phyloP scores from a whole-genome alignment of 1,140 invertebrate species.

The Sycophila sp. region DNA sequence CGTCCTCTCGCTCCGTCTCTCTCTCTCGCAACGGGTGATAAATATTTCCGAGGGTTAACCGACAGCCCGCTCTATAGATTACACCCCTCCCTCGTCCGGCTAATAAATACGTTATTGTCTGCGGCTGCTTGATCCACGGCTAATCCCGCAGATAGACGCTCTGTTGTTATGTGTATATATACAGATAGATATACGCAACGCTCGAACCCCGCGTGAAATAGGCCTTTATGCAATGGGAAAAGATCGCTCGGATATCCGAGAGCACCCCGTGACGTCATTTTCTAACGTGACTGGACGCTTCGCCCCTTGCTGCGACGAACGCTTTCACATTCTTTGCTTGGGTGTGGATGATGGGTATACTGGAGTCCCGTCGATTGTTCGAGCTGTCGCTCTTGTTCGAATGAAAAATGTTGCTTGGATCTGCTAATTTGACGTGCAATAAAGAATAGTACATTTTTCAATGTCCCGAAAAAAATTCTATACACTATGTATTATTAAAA shows the following conservation, averaged over 20 bases:
- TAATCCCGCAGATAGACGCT: neutral
- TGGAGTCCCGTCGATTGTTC: too few relatives aligned
- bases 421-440: too few relatives aligned
- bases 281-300: conserved; percentile 19
- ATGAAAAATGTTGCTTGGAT: neutral
- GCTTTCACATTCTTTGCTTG: too few relatives aligned
- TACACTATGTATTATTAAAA: too few relatives aligned
- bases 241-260: neutral
- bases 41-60: conserved; percentile 56
- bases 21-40: conserved; percentile 49
- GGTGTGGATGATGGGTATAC: too few relatives aligned
- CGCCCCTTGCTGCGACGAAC: too few relatives aligned
- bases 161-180: neutral
- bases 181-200: neutral
- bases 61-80: conserved; percentile 50
- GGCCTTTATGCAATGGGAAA: neutral
- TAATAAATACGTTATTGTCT: conserved; percentile 57
- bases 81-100: conserved; percentile 46
- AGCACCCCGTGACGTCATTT: conserved; percentile 9
- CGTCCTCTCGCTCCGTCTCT: too few relatives aligned
- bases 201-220: neutral
- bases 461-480: too few relatives aligned
- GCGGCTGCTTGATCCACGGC: conserved; percentile 23
- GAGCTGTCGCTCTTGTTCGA: too few relatives aligned
- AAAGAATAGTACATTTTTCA: too few relatives aligned